Evolutionary conservation across 2,797 vertebrate genomes (phyloP).

Genomic region (Aplochiton taeniatus): DNA sequence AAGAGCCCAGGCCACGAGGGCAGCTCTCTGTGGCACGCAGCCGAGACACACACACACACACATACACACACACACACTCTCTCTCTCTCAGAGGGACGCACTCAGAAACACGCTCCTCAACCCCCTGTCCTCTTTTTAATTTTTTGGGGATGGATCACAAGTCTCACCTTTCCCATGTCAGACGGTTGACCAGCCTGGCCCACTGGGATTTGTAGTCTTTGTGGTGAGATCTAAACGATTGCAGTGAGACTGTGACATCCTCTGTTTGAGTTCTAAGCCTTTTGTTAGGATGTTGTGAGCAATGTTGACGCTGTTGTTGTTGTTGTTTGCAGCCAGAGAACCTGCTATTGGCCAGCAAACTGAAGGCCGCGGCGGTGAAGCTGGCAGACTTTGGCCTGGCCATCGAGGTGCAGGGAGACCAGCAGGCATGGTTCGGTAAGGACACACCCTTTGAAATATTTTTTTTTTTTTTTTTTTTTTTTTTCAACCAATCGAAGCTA

Average conservation of each 20-base stretch:
- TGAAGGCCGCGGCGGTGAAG: conserved; percentile 89
- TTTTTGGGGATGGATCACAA: not conserved
- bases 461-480: too few relatives aligned
- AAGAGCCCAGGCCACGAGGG: not conserved
- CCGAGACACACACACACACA: not conserved
- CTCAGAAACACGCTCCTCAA: not conserved
- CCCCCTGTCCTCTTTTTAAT: not conserved
- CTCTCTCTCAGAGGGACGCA: not conserved
- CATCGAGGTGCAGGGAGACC: conserved; percentile 89
- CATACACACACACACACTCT: not conserved
- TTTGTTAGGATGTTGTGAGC: too few relatives aligned
- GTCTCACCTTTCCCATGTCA: not conserved
- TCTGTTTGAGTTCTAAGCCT: too few relatives aligned
- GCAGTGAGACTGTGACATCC: too few relatives aligned
- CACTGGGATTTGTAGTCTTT: conserved; percentile 1
- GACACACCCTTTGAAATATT: not conserved
- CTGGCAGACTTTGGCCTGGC: conserved; percentile 88
- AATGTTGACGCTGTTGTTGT: too few relatives aligned
- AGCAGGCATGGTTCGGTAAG: conserved; percentile 93
- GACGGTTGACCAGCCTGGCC: not conserved
- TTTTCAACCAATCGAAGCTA: too few relatives aligned
- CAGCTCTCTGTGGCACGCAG: not conserved
- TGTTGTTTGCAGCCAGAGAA: conserved; percentile 81
- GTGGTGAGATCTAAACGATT: too few relatives aligned
- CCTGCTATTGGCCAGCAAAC: conserved; percentile 88